These are phyloP conservation scores for Orchesella cincta DNA, from an alignment of 1,140 invertebrate species.

Conservation along the genomic window DNA sequence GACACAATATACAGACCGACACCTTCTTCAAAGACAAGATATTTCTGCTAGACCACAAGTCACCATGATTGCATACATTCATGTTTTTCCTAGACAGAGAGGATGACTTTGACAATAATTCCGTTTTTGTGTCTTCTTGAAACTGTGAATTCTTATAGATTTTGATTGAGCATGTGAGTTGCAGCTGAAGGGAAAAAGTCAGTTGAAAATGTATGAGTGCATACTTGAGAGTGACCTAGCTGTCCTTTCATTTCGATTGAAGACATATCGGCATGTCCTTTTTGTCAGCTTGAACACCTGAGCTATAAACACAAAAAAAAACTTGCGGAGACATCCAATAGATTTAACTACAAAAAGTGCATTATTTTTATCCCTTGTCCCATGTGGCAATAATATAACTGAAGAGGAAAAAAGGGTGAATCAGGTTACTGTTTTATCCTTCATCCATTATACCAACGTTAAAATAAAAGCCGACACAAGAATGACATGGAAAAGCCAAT, in stretches of 20 bases:
- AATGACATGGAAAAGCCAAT: not conserved
- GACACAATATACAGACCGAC: not conserved
- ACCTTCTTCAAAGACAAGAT: not conserved
- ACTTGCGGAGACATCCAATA: not conserved
- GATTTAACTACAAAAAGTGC: not conserved
- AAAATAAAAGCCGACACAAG: conserved; percentile 14
- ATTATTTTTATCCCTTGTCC: not conserved
- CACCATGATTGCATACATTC: not conserved
- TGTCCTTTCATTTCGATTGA: not conserved
- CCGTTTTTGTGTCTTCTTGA: not conserved
- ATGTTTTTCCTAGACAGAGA: no score
- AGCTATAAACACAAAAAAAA: not conserved
- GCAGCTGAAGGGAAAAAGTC: not conserved
- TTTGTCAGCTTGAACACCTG: not conserved
- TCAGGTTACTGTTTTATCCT: not conserved
- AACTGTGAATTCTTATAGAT: not conserved
- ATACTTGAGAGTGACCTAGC: not conserved
- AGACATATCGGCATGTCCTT: not conserved
- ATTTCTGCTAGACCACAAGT: not conserved
- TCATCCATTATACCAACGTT: not conserved
- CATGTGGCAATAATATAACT: not conserved
- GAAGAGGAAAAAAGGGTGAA: not conserved
- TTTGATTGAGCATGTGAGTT: no score
- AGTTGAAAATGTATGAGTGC: no score
- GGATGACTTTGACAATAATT: conserved; percentile 1